phyloP scores from a whole-genome alignment of 2,888 invertebrate species.

The Athalia rosae region DNA sequence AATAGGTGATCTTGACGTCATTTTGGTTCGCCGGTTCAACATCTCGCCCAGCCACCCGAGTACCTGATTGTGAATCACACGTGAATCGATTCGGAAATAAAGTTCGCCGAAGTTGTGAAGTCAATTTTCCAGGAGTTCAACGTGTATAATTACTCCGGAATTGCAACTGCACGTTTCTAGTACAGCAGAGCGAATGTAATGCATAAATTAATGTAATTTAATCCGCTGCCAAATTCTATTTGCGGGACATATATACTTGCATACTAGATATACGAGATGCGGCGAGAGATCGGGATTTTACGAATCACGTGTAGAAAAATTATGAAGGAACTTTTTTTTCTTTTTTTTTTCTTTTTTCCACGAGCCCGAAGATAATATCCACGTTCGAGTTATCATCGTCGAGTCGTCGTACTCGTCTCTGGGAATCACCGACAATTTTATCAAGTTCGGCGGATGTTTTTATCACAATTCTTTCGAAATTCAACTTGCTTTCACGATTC shows the following conservation, averaged over 20 bases:
- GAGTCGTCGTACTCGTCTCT: too few relatives aligned
- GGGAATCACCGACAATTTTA: neutral
- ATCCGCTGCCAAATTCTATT: constrained; percentile 31
- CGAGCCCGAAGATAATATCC: neutral
- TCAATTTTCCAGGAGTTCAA: too few relatives aligned
- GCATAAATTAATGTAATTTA: constrained; percentile 29
- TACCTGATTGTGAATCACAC: too few relatives aligned
- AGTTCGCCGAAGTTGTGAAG: too few relatives aligned
- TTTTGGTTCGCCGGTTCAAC: neutral
- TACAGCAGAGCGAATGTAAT: neutral
- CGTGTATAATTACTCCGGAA: neutral
- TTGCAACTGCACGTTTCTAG: neutral
- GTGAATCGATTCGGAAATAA: too few relatives aligned
- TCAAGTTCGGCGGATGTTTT: too few relatives aligned
- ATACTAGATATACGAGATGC: neutral
- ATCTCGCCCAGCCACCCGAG: too few relatives aligned
- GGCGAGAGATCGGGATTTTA: neutral
- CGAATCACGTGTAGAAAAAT: neutral
- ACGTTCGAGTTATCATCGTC: too few relatives aligned
- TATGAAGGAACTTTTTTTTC: too few relatives aligned
- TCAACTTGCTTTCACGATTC: neutral
- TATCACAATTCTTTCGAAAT: constrained; percentile 11
- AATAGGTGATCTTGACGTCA: neutral
- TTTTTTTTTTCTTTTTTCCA: neutral
- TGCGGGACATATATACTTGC: constrained; percentile 5